Evolutionary conservation across 2,888 invertebrate species (phyloP), one percentile per base, ranked within the genome.

Genomic region (Plebejus argus): DNA sequence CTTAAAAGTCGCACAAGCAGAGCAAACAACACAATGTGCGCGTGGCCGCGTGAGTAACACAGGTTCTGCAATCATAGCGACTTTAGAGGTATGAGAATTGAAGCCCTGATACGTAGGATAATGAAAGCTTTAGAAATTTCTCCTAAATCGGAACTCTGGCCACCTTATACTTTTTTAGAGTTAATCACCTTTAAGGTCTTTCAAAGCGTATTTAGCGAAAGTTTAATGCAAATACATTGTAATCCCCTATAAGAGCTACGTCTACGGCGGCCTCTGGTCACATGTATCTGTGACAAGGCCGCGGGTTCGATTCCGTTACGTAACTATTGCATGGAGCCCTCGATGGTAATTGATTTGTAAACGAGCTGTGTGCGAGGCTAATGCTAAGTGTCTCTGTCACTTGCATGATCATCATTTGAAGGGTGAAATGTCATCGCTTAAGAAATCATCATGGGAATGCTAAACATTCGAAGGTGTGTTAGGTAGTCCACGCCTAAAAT

Each of bases 221-320:
- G 12, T 66, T 66, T 66, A 4, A 66, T 66, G 61, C 61, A 66
- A 66, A 66, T 66, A 12, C 12, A 15, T 66, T 23, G 28, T 66
- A 23, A 66, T 66, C 61, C 61, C 61, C 5, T 66, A 66, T 12
- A 66, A 4, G 61, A 66, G 61, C 61, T 66, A 1, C 23, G 10
- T 12, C 23, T 12, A 23, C 61, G 28, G 23, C 23, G 61, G 61
- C 61, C 28, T 66, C 61, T 28, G 61, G 61, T 66, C 10, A 10
- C 10, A 66, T 66, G 23, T 71, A 76, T 70, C 70, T 76, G 58
- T 77, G 77, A 77, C 77, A 56, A 77, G 77, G 77, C 56, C 77
- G 77, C 58, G 58, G 72, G 72, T 77, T 77, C 77, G 77, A 74
- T 74, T 74, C 74, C 49, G 53, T 74, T 74, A 74, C 74, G 74